Percentiles rank a stretch among this genome's conserved stretches.
Conservation (phyloP, 1,140 invertebrate genomes). For the Trichonephila inaurata region DNA sequence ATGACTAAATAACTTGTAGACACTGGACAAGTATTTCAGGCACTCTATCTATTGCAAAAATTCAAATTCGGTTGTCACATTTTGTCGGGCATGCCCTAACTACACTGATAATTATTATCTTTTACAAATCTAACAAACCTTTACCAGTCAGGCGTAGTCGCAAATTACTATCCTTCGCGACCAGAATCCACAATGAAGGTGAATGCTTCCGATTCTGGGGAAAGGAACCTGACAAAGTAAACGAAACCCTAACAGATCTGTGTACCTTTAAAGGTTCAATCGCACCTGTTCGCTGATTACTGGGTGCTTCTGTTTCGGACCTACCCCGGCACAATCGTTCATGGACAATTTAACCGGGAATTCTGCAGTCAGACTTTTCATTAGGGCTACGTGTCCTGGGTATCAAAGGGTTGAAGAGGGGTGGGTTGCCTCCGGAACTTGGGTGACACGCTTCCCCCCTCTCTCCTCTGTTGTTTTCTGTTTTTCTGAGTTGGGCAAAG, state of each 20-base stretch:
- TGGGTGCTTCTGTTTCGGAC: background rate
- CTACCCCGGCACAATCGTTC: conserved; percentile 31
- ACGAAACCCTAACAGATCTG: background rate
- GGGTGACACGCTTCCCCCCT: background rate
- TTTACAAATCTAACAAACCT: conserved; percentile 14
- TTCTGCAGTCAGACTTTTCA: conserved; percentile 69
- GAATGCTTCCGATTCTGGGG: background rate
- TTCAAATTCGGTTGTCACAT: background rate
- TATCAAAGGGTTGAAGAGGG: conserved; percentile 50
- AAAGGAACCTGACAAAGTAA: background rate
- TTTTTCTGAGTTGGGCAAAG: conserved; percentile 10
- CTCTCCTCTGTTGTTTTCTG: background rate
- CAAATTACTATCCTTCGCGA: background rate
- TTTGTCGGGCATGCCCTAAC: background rate
- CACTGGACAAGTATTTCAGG: background rate
- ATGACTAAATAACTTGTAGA: background rate
- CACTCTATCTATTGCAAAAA: background rate
- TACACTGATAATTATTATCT: background rate
- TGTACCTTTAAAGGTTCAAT: conserved; percentile 27
- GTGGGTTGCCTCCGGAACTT: conserved; percentile 49
- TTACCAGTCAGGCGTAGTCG: conserved; percentile 19
- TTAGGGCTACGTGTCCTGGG: conserved; percentile 49
- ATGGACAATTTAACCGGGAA: conserved; percentile 71
- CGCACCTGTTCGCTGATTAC: conserved; percentile 5
- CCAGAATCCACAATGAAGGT: conserved; percentile 13